Evolutionary conservation across 2,113 vertebrate genomes (phyloP).

Genomic region (Mionectes macconnelli): DNA sequence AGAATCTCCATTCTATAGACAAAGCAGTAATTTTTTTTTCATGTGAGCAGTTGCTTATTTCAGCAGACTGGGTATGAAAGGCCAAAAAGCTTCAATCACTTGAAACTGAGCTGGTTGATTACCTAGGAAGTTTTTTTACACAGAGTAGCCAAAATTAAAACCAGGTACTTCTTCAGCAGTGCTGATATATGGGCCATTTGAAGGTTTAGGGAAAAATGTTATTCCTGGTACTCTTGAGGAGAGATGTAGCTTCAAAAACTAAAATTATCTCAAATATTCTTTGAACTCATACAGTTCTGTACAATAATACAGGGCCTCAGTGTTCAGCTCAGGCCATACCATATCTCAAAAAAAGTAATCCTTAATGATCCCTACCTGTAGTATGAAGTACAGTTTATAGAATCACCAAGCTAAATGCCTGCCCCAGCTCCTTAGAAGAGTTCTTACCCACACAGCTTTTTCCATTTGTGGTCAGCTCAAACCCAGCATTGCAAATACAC

Average conservation of each 20-base stretch:
- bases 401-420: background rate
- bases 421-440: background rate
- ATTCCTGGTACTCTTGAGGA: background rate
- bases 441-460: constrained; percentile 78
- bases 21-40: background rate
- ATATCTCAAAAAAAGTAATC: background rate
- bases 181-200: background rate
- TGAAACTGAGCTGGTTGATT: background rate
- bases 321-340: background rate
- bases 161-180: background rate
- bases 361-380: background rate
- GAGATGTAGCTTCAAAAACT: background rate
- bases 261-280: background rate
- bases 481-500: constrained; percentile 79
- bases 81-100: background rate
- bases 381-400: background rate
- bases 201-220: background rate
- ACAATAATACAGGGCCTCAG: background rate
- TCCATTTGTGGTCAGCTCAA: constrained; percentile 75
- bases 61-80: background rate
- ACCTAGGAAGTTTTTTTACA: background rate
- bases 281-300: background rate
- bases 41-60: background rate
- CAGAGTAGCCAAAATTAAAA: background rate
- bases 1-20: background rate